Base-by-base conservation (phyloP, 1,140 invertebrate genomes). In the Spodoptera frugiperda region DNA sequence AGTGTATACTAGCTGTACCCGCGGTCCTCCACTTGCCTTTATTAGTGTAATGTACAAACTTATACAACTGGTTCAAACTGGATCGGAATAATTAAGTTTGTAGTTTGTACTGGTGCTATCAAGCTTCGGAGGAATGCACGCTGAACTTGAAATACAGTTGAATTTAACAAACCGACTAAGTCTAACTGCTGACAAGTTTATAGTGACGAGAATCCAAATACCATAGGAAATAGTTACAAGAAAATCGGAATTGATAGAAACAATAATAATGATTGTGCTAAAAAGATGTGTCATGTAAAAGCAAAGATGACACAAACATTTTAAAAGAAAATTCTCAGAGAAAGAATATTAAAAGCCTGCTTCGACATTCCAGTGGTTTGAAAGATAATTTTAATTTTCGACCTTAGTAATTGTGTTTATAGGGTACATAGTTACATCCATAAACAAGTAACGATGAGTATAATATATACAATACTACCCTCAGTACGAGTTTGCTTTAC, bases 81-180 rank as follows among this genome's bases (percentile, higher is more conserved):
- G 44, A 65, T 65, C 19, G 19, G 44, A 65, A 49, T 48, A 65
- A 65, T 65, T 48, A 65, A 65, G 19, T 65, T 65, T 63, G 11
- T 65, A 65, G 19, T 61, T 44, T 44, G 44, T 25, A 49, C 61
- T 65, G 19, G 39, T 48, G 15, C 33, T 63, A 63, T 63, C 61
- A 48, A 48, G 39, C 61, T 46, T 12, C 14, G 0, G 15, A 61
- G 61, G 61, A 48, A 65, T 65, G 44, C 44, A 21, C 33, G 39
- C 14, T 12, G 61, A 65, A 46, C 19, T 65, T 65, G 44, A 65
- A 63, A 65, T 44, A 61, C 44, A 21, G 44, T 65, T 65, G 11
- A 61, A 61, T 61, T 61, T 39, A 61, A 44, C 33, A 30, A 39
- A 61, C 30, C n/a, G 9, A 21, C 15, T 65, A 48, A 51, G 12